Percentiles rank a stretch among this genome's conserved stretches.
Evolutionary conservation across 2,113 vertebrate species (phyloP).

Genomic region (Cricetomys ansorgei): DNA sequence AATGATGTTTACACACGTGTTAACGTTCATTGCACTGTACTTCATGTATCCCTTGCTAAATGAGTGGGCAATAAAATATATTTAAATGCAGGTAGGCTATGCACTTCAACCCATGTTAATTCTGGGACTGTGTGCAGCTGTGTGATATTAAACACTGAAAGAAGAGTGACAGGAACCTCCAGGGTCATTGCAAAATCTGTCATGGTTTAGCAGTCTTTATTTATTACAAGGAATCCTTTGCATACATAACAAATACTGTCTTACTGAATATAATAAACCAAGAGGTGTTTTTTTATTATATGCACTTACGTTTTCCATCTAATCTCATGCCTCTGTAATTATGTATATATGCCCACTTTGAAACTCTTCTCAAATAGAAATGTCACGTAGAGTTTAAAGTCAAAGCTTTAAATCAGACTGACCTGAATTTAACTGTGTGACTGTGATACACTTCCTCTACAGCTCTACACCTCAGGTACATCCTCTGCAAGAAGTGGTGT

Average conservation of each 20-base stretch:
- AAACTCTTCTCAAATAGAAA: constrained; percentile 9
- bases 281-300: not conserved
- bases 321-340: not conserved
- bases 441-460: not conserved
- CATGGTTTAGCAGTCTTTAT: constrained; percentile 35
- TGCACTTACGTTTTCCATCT: not conserved
- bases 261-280: not conserved
- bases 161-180: not conserved
- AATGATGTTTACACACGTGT: constrained; percentile 58
- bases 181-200: constrained; percentile 39
- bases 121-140: constrained; percentile 41
- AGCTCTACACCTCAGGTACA: not conserved
- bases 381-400: not conserved
- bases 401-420: not conserved
- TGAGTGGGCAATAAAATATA: constrained; percentile 59
- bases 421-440: not conserved
- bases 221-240: not conserved
- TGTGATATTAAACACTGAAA: constrained; percentile 38
- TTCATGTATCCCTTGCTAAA: constrained; percentile 31
- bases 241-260: not conserved
- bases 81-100: constrained; percentile 56
- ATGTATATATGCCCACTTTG: not conserved
- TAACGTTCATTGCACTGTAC: constrained; percentile 53
- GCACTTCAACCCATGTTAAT: constrained; percentile 11
- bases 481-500: not conserved